Base-by-base conservation (phyloP, 2,797 vertebrate species). In the Lemur catta region DNA sequence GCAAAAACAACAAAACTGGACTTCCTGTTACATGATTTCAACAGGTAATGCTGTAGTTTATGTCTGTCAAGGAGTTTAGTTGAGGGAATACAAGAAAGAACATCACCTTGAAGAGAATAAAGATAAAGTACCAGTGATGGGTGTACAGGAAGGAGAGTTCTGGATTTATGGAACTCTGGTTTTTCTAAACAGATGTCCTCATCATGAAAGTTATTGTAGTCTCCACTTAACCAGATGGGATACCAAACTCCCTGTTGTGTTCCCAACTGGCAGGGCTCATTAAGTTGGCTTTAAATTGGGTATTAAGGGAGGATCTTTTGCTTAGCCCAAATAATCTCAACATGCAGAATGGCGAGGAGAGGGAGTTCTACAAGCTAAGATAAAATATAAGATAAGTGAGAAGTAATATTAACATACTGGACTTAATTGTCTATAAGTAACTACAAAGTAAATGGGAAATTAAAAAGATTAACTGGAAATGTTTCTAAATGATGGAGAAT, bases 291-390 rank as follows among this genome's bases (percentile, higher is more conserved):
- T 98, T 97, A 98, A 97, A 97, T 94, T 97, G 97, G 84, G 97
- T 97, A 97, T 98, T 98, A 98, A 96, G 93, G 80, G 76, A 96
- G 90, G 98, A 98, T 97, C 96, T 98, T 97, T 98, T 97, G 86
- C 98, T 97, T 98, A 97, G 96, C 90, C 93, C 96, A 96, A 98
- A 97, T 98, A 98, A 98, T 98, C 98, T 97, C 96, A 98, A 98
- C 98, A 97, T 97, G 97, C 81, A 96, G 94, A 92, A 96, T 97
- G 78, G 87, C 96, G 94, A 97, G 96, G 93, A 97, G 55, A 97
- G 94, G 96, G 98, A 97, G 95, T 97, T 97, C 81, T 93, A 89
- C 81, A 80, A 94, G 94, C 46, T 0, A 92, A 96, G 92, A 95
- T 93, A 93, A 97, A 96, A 94, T 97, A 97, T 95, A 96, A 91